Evolutionary conservation across 2,113 vertebrate genomes (phyloP), one percentile per base, ranked within the genome.

Genomic region (Physeter macrocephalus): DNA sequence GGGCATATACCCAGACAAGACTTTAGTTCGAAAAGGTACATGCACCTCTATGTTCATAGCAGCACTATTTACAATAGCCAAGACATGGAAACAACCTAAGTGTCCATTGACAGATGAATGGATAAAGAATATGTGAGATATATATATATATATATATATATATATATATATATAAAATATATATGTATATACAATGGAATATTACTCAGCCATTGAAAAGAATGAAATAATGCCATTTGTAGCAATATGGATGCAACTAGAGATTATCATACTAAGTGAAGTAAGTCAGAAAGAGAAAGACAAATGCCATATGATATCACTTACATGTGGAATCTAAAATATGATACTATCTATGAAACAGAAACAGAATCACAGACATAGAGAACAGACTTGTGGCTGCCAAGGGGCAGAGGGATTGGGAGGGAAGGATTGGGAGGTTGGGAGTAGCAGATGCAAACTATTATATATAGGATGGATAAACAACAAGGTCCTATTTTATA

Each of bases 81-180:
- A 74, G 71, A 43, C 25, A 46, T 17, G 25, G 71, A 43, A 43
- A 9, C 41, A 74, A 6, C 41, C 71, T 43, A 29, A 46, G 15
- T 2, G 14, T 29, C 25, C 71, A 29, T 3, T 43, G 41, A 43
- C 0, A 0, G 41, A 17, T 2, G 21, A 36, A 71, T 13, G 25
- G 25, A 29, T 17, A 17, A 25, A 29, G 25, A 74, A 29, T 25
- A 9, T 43, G 13, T 29, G 39, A 13, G 13, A 43, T 72, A 31
- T 75, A 18, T 8, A 18, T 31, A 46, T 18, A 27, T 43, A 23
- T 43, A 43, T 57, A 21, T 21, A 20, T 21, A 21, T 57, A 6
- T 57, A 57, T 57, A 57, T 57, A 57, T 57, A 57, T 57, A 8
- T 57, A 57, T 57, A n/a, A n/a, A n/a, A 21, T 21, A 57, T 7